A percentile compares a stretch with the other conserved stretches of the same genome.
These are phyloP conservation scores for Chromis chromis DNA, from an alignment of 2,797 vertebrate genomes.

Conservation along the genomic window DNA sequence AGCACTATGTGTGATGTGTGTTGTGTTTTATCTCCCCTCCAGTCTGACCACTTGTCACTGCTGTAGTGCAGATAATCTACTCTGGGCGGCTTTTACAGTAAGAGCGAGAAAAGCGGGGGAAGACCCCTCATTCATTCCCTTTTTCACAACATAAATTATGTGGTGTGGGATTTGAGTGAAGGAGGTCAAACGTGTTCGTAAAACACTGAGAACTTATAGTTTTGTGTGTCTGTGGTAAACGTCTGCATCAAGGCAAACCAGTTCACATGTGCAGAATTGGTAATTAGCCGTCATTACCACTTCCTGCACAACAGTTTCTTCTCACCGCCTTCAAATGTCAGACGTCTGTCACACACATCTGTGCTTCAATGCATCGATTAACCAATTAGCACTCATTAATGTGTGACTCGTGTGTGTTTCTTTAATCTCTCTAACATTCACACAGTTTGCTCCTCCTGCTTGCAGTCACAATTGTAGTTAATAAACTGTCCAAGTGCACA, in stretches of 20 bases:
- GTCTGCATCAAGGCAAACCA: background rate
- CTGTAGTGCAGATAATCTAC: slow-evolving; percentile 14
- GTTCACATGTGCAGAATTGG: background rate
- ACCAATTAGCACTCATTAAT: no score
- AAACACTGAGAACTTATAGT: slow-evolving; percentile 17
- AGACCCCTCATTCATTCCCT: background rate
- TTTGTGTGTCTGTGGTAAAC: background rate
- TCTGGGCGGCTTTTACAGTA: slow-evolving; percentile 26
- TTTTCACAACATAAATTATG: background rate
- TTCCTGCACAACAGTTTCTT: background rate
- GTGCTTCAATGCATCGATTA: background rate
- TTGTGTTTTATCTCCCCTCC: slow-evolving; percentile 22
- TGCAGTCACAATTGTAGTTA: no score
- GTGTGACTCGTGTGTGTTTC: background rate
- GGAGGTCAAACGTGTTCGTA: background rate
- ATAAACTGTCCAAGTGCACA: no score
- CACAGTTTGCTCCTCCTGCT: no score
- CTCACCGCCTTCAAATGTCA: background rate
- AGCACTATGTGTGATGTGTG: background rate
- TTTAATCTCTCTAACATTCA: no score
- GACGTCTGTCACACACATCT: background rate
- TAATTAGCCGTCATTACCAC: background rate
- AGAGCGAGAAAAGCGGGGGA: slow-evolving; percentile 12
- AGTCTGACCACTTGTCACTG: slow-evolving; percentile 9
- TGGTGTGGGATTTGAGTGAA: background rate